Base-by-base conservation (phyloP, 2,888 invertebrate genomes). In the Yponomeuta cagnagella region DNA sequence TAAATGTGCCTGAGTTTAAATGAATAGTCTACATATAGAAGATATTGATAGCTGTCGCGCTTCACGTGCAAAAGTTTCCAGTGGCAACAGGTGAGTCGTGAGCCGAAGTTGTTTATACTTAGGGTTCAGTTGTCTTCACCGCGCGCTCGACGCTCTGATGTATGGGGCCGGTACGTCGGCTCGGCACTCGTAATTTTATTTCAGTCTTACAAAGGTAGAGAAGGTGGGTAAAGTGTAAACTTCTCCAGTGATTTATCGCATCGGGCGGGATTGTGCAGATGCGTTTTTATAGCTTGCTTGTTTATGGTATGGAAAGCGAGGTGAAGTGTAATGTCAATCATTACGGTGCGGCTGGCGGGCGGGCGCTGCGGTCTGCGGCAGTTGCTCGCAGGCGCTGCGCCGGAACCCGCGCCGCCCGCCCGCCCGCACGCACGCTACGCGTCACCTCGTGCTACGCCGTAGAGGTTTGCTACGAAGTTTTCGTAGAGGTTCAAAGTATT, bases 271-370 rank as follows among this genome's bases (percentile, higher is more conserved):
- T 65, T 65, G 65, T 65, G 30, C 33, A 33, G 33, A 31, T 31
- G 33, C 65, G 65, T 65, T 65, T 58, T 31, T 31, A 33, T 68
- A 43, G 30, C n/a, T 48, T 43, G 68, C 37, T 68, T 68, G 48
- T 68, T 68, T 68, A 43, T 52, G 10, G 43, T 69, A 48, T 48
- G 58, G 43, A 15, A 52, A 6, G 10, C 30, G 85, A 88, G 86
- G 88, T 89, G 81, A 86, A 86, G 83, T 87, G 86, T 86, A 88
- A 84, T 88, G 85, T 89, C 85, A 90, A 90, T 89, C 87, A 90
- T 89, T 87, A 87, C 77, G 75, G 75, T 75, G 77, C 75, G 78
- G 75, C 73, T 72, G 78, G 80, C 78, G 80, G 77, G 81, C 80
- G 77, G 80, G 74, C 75, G 73, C 75, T 76, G 78, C 77, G 76